These are phyloP conservation scores for Enteromius paludinosus DNA, from an alignment of 2,797 vertebrate species.

Conservation along the genomic window DNA sequence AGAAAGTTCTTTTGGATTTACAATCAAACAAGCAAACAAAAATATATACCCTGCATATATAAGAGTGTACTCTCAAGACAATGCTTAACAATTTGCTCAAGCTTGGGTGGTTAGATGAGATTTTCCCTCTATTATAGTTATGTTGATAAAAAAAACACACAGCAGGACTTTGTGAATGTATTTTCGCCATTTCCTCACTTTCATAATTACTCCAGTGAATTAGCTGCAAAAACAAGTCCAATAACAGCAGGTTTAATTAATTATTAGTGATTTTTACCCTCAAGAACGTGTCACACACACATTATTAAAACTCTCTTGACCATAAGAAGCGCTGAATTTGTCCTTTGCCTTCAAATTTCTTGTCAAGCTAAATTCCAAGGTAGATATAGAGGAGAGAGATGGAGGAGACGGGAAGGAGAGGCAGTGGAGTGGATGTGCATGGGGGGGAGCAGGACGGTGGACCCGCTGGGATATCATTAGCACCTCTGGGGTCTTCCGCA, in stretches of 20 bases:
- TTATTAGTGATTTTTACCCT: neutral
- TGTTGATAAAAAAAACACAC: neutral
- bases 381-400: neutral
- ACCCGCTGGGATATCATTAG: slow-evolving; percentile 61
- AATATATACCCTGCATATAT: neutral
- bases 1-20: no score
- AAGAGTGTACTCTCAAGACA: neutral
- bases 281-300: neutral
- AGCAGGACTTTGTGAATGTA: neutral
- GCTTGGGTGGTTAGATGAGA: neutral
- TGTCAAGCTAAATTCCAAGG: slow-evolving; percentile 34
- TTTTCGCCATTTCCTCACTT: neutral
- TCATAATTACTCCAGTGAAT: neutral
- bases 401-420: slow-evolving; percentile 18
- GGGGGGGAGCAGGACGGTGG: slow-evolving; percentile 18
- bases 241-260: neutral
- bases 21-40: neutral
- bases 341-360: slow-evolving; percentile 27
- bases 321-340: neutral
- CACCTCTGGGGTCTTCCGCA: slow-evolving; percentile 53
- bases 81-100: neutral
- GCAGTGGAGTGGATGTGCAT: slow-evolving; percentile 36
- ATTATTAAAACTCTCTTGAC: neutral
- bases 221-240: neutral
- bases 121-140: neutral